A percentile compares a stretch with the other conserved stretches of the same genome.
These are phyloP conservation scores for Caretta caretta DNA, from an alignment of 2,113 vertebrate species.

Conservation along the genomic window DNA sequence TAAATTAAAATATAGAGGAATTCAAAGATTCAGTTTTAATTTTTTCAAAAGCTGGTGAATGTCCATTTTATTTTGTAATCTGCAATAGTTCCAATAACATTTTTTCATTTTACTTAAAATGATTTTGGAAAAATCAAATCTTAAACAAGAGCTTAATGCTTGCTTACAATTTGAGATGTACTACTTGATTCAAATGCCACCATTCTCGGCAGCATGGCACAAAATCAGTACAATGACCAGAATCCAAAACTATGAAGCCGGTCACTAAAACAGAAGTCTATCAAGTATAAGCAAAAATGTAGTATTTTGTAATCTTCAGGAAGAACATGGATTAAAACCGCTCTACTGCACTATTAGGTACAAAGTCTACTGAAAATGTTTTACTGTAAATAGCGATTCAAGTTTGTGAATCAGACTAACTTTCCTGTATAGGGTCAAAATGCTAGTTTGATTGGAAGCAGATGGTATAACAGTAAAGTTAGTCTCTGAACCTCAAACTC, in stretches of 20 bases:
- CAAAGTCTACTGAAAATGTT: slow-evolving; percentile 38
- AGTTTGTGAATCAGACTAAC: slow-evolving; percentile 80
- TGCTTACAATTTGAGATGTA: neutral
- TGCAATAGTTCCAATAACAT: rapidly evolving
- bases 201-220: neutral
- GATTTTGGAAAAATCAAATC: neutral
- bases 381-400: slow-evolving; percentile 55
- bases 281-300: neutral
- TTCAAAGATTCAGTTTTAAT: neutral
- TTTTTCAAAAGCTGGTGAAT: neutral
- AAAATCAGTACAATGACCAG: neutral
- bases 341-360: neutral
- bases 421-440: slow-evolving; percentile 84
- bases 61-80: neutral
- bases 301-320: neutral
- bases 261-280: neutral
- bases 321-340: neutral
- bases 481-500: slow-evolving; percentile 87
- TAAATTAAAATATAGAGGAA: neutral
- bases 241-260: neutral
- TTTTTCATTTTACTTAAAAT: neutral
- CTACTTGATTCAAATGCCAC: neutral
- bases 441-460: slow-evolving; percentile 89
- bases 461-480: slow-evolving; percentile 88
- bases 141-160: neutral